Base-by-base conservation (phyloP, 1,140 invertebrate species). In the Drosophila fuyamai region DNA sequence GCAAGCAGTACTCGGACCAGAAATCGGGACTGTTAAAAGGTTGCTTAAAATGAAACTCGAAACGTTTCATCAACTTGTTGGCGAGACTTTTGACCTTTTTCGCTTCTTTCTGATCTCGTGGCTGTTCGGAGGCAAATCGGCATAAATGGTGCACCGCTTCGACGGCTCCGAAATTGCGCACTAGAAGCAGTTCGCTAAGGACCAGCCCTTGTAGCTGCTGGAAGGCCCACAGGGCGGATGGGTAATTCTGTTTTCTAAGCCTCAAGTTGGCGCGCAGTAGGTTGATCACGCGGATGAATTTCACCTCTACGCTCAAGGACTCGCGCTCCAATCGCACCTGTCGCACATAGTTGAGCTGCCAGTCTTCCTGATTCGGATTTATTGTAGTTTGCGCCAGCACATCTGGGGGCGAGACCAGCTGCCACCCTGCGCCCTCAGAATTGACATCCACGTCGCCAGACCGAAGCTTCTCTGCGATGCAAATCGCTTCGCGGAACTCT, bases 101-200 rank as follows among this genome's bases (percentile, higher is more conserved):
- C 16, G 27, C 10, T 1, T 14, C 16, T 0, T 12, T 10, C 14
- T n/a, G 2, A 14, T 14, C 9, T 23, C 6, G n/a, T 9, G 48
- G 13, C n/a, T 59, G 43, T 13, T 14, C 12, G 1, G 56, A 32
- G 23, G 41, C 40, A n/a, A 62, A 81, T 5, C n/a, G 35, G 48
- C 70, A 62, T n/a, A 83, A 5, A 8, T 4, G 8, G 1, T 40
- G 16, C 8, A 81, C 61, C 1, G 68, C 47, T 7, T 65, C 9
- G 3, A 82, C 56, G 7, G 75, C 65, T 38, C 60, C 27, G 0
- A 16, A 50, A 29, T 58, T 75, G 8, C 80, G 74, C 16, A 78
- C 23, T 2, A 82, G 44, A 9, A 82, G 14, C 7, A 65, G 29
- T 41, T 62, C 68, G 46, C 68, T 82, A 0, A 78, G 4, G 2